Evolutionary conservation across 2,797 vertebrate species (phyloP).

Genomic region (Masticophis lateralis): DNA sequence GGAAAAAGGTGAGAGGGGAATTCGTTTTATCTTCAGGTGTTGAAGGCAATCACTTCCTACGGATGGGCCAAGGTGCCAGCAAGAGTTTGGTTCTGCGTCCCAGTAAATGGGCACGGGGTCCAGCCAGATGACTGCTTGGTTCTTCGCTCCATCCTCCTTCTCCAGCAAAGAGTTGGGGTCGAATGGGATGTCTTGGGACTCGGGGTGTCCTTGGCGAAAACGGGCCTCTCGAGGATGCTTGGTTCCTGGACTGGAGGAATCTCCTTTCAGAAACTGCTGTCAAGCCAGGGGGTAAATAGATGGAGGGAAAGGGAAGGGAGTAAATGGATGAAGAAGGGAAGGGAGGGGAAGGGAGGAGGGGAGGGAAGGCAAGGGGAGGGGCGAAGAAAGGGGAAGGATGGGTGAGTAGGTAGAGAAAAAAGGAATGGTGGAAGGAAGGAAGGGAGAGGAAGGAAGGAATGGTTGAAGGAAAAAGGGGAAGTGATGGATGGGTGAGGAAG

Average conservation of each 20-base stretch:
- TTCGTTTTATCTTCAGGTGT: not conserved
- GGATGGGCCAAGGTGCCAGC: not conserved
- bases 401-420: no score
- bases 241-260: not conserved
- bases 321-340: not conserved
- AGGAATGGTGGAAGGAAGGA: not conserved
- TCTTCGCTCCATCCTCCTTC: not conserved
- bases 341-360: not conserved
- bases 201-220: rapidly evolving
- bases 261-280: not conserved
- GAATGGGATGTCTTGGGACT: not conserved
- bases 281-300: not conserved
- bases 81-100: not conserved
- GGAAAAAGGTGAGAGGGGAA: not conserved
- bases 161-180: not conserved
- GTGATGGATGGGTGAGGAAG: not conserved
- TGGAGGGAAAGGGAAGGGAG: not conserved
- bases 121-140: not conserved
- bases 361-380: not conserved
- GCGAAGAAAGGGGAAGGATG: no score
- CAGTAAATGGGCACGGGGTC: not conserved
- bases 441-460: no score
- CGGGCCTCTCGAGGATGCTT: not conserved
- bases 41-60: not conserved
- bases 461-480: no score